Percentiles rank a stretch among this genome's conserved stretches.
phyloP scores from a whole-genome alignment of 2,113 vertebrate genomes.

The Seriola aureovittata region DNA sequence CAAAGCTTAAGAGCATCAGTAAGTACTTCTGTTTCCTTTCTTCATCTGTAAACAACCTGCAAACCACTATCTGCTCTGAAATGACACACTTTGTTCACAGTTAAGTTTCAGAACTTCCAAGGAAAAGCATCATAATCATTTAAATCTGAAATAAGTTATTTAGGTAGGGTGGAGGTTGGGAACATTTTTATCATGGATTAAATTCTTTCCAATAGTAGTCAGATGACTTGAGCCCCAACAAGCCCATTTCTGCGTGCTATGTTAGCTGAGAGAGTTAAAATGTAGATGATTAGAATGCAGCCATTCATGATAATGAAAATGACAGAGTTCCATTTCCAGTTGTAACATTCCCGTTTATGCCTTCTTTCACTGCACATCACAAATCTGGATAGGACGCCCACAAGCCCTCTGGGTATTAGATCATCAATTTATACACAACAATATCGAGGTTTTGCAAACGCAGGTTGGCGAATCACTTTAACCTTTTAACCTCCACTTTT shows the following conservation, averaged over 20 bases:
- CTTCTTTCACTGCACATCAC: conserved; percentile 49
- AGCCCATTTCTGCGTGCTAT: conserved; percentile 53
- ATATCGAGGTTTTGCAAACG: conserved; percentile 6
- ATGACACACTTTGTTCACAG: conserved; percentile 18
- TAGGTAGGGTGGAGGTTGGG: background rate
- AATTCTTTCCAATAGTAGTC: conserved; percentile 40
- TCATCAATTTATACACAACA: conserved; percentile 23
- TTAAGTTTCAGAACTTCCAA: conserved; percentile 29
- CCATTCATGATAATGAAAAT: conserved; percentile 42
- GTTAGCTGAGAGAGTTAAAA: conserved; percentile 73
- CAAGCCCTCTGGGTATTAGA: background rate
- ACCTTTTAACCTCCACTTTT: conserved; percentile 12
- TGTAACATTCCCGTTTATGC: conserved; percentile 44
- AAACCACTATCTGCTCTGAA: conserved; percentile 25
- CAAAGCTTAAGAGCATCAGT: background rate
- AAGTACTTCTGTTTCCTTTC: conserved; percentile 4
- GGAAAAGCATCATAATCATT: conserved; percentile 33
- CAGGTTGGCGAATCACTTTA: background rate
- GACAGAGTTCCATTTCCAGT: conserved; percentile 40
- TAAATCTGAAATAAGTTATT: conserved; percentile 25
- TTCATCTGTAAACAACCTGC: conserved; percentile 25
- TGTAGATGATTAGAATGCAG: conserved; percentile 55
- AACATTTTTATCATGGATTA: conserved; percentile 22
- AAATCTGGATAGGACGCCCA: conserved; percentile 32
- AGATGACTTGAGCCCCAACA: conserved; percentile 38